phyloP scores from a whole-genome alignment of 64 coral and sea anemone genomes.

The Astreopora myriophthalma region DNA sequence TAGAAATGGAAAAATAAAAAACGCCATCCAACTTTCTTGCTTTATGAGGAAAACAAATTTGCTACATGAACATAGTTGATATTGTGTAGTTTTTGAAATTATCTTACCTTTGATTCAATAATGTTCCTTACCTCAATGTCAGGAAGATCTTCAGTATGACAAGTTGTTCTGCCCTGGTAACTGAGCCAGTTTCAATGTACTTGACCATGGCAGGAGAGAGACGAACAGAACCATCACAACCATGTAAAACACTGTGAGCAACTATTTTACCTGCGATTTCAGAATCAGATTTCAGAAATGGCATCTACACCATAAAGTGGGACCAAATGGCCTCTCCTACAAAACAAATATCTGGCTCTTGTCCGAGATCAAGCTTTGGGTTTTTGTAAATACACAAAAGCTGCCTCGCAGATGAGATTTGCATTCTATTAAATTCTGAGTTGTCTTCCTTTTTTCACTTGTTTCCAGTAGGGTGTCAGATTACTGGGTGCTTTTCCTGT shows the following conservation, averaged over 20 bases:
- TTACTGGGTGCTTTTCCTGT: neutral
- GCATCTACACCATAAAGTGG: slow-evolving; percentile 30
- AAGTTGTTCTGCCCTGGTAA: slow-evolving; percentile 33
- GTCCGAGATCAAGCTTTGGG: slow-evolving; percentile 1
- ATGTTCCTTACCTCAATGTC: slow-evolving; percentile 50
- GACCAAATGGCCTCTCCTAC: slow-evolving; percentile 36
- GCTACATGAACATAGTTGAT: neutral
- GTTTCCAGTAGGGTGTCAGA: neutral
- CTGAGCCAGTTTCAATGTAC: slow-evolving; percentile 68
- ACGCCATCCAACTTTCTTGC: neutral
- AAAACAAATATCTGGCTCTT: slow-evolving; percentile 18
- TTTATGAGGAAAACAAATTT: neutral
- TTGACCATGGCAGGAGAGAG: slow-evolving; percentile 46
- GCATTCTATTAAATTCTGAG: slow-evolving; percentile 68
- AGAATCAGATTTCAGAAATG: neutral
- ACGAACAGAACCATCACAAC: slow-evolving; percentile 48
- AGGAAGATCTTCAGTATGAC: slow-evolving; percentile 54
- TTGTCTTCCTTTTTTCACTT: slow-evolving; percentile 37
- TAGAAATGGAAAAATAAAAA: too few species aligned
- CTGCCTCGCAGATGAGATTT: slow-evolving; percentile 58
- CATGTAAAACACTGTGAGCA: slow-evolving; percentile 65
- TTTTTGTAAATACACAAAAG: slow-evolving; percentile 67
- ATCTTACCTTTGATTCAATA: slow-evolving; percentile 33
- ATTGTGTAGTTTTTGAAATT: slow-evolving; percentile 3
- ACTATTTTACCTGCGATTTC: slow-evolving; percentile 25